A percentile compares a stretch with the other conserved stretches of the same genome.
Evolutionary conservation across 2,888 invertebrate species (phyloP).

Genomic region (Heliconius charithonia): DNA sequence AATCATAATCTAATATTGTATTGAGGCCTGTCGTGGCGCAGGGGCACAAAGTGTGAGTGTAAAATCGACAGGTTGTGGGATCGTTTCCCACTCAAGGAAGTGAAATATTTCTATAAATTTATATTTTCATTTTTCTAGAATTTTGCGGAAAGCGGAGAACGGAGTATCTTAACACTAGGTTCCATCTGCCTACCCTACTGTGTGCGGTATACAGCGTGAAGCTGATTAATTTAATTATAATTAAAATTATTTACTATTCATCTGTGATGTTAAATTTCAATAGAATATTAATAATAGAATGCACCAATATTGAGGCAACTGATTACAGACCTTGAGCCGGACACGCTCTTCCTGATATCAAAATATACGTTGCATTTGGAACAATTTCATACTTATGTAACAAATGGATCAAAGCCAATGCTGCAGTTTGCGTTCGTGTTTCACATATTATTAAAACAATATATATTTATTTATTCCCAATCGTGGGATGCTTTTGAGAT

Average conservation of each 20-base stretch:
- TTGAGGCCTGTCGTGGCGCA: too few species aligned
- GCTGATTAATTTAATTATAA: neutral
- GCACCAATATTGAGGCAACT: slow-evolving; percentile 4
- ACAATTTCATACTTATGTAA: slow-evolving; percentile 39
- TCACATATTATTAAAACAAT: neutral
- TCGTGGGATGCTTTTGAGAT: neutral
- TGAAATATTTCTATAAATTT: too few species aligned
- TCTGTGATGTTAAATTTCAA: neutral
- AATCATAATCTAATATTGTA: too few species aligned
- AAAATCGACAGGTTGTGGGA: too few species aligned
- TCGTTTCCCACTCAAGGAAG: too few species aligned
- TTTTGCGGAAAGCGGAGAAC: too few species aligned
- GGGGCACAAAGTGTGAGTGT: too few species aligned
- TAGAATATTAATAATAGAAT: slow-evolving; percentile 7
- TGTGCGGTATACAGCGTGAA: too few species aligned
- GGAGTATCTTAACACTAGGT: too few species aligned
- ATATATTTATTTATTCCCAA: neutral
- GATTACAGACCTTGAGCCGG: slow-evolving; percentile 30
- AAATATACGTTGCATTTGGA: slow-evolving; percentile 36
- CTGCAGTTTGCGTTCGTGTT: slow-evolving; percentile 19
- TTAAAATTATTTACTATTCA: neutral
- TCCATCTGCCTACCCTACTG: too few species aligned
- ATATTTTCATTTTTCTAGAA: too few species aligned
- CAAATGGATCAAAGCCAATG: slow-evolving; percentile 43
- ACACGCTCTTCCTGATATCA: slow-evolving; percentile 25